Base-by-base conservation (phyloP, 2,797 vertebrate genomes). In the Phalloptychus januarius region DNA sequence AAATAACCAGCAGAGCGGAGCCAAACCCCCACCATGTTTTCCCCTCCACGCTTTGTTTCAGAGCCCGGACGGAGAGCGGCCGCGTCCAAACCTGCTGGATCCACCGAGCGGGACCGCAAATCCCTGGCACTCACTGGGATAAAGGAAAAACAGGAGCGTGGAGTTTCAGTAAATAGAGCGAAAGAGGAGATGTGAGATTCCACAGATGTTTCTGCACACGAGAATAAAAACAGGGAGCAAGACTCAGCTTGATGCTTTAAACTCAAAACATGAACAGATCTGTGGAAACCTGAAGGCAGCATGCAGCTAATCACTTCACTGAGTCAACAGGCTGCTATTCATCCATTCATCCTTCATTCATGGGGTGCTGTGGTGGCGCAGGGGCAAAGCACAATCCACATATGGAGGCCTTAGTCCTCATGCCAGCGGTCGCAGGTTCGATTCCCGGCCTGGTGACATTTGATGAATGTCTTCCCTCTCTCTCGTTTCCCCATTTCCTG, bases 1-100 rank as follows among this genome's bases (percentile, higher is more conserved):
- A 93, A 95, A 95, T 93, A 93, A 94, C 92, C 90, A 77, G 77
- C 87, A 72, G 87, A 90, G 89, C 86, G 50, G 75, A 87, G 87
- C 91, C 90, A 90, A 91, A 93, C 92, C 92, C 93, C 61, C 58
- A 74, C 90, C 1, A 76, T 90, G 92, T 92, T 92, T 91, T 81
- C 89, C 84, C 89, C 58, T 85, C 85, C 83, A n/a, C 77, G 86
- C 91, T 90, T 92, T 86, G 90, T 90, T 89, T 91, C 76, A 84
- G 79, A 84, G 89, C 72, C 74, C 72, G 71, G 82, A 82, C 73
- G 70, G 82, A 87, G 83, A 84, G 79, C 44, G 63, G 56, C 86
- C 67, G 42, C 2, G 81, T 83, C 88, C 83, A 88, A 92, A 84
- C 86, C 85, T 83, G 84, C 87, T 86, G 88, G 83, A 86, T 80